phyloP scores from a whole-genome alignment of 2,113 vertebrate species.

The Hiodon tergisus region DNA sequence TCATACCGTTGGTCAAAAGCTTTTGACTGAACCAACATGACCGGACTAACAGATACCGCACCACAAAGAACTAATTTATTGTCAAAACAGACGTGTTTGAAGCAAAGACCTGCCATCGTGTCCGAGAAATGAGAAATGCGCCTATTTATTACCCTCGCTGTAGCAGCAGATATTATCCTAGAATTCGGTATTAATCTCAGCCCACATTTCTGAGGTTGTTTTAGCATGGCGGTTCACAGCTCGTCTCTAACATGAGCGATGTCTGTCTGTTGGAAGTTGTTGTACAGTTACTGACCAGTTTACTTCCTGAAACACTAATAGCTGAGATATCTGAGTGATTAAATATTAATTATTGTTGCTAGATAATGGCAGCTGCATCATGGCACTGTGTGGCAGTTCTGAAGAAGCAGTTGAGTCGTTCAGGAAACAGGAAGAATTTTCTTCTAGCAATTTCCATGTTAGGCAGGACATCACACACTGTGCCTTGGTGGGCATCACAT shows the following conservation, averaged over 20 bases:
- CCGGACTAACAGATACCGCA: conserved; percentile 10
- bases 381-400: no score
- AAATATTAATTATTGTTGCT: no score
- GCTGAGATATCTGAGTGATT: no score
- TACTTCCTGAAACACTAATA: neutral
- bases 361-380: no score
- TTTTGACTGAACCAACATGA: conserved; percentile 18
- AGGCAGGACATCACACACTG: no score
- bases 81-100: conserved; percentile 1
- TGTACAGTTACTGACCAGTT: no score
- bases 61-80: neutral
- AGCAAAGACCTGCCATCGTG: neutral
- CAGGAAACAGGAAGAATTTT: no score
- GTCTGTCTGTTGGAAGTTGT: neutral
- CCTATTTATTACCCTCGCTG: neutral
- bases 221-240: neutral
- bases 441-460: no score
- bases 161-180: neutral
- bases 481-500: no score
- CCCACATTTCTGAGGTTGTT: no score
- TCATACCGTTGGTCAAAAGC: conserved; percentile 4
- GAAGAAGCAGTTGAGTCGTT: no score
- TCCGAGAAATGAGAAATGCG: neutral
- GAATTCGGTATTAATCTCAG: no score
- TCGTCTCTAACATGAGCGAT: neutral